phyloP scores from a whole-genome alignment of 2,888 invertebrate genomes.

The Imbricaverruca yamaguchii region DNA sequence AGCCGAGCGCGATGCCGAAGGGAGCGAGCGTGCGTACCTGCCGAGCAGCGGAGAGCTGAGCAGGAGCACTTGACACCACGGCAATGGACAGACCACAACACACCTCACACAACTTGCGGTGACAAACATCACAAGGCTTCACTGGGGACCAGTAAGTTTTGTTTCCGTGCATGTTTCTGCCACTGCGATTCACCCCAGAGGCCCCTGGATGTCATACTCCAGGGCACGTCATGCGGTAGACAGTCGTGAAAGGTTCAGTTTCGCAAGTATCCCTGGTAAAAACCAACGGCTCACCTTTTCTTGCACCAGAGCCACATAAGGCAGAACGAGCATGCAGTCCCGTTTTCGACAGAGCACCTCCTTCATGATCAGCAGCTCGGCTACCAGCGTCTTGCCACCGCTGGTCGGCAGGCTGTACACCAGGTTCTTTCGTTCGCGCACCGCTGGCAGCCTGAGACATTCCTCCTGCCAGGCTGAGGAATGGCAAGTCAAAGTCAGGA shows the following conservation, averaged over 20 bases:
- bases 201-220: too few species aligned
- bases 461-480: slow-evolving; percentile 84
- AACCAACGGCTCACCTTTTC: slow-evolving; percentile 64
- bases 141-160: too few species aligned
- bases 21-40: slow-evolving; percentile 74
- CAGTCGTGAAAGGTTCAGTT: too few species aligned
- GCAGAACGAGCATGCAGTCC: slow-evolving; percentile 82
- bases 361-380: slow-evolving; percentile 84
- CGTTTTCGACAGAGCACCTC: slow-evolving; percentile 71
- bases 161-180: too few species aligned
- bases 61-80: neutral
- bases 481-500: too few species aligned
- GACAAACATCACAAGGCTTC: too few species aligned
- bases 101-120: too few species aligned
- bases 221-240: too few species aligned
- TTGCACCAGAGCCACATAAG: slow-evolving; percentile 93
- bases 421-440: slow-evolving; percentile 65
- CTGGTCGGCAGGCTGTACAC: slow-evolving; percentile 92
- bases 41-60: slow-evolving; percentile 32
- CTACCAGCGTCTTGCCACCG: slow-evolving; percentile 94
- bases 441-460: slow-evolving; percentile 70
- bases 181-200: too few species aligned
- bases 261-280: too few species aligned
- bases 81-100: neutral
- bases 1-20: slow-evolving; percentile 77